Evolutionary conservation across 2,888 invertebrate species (phyloP), one percentile per base, ranked within the genome.

Genomic region (Pteria penguin): DNA sequence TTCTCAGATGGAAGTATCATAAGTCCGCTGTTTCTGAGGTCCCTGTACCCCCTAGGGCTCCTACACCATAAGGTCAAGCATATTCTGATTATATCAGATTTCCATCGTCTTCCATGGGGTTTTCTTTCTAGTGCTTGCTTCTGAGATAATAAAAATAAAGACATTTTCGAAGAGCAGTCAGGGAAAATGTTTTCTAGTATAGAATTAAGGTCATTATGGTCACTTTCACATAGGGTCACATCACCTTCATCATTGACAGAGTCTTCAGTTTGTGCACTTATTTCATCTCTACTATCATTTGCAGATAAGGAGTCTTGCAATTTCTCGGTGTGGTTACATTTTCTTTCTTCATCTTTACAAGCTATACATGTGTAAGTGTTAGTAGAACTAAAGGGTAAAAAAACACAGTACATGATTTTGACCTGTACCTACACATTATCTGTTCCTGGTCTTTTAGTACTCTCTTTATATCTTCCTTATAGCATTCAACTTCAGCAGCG

Each of bases 41-140:
- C n/a, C n/a, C n/a, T n/a, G n/a, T n/a, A n/a, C n/a, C n/a, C n/a
- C n/a, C n/a, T n/a, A n/a, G n/a, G n/a, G n/a, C n/a, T n/a, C n/a
- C n/a, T n/a, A n/a, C n/a, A n/a, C n/a, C n/a, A n/a, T n/a, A n/a
- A n/a, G n/a, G n/a, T n/a, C n/a, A n/a, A n/a, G n/a, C n/a, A 27
- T 57, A 11, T 26, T 57, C 78, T 11, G 4, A 79, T 63, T 26
- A 77, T 78, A 32, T 77, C 75, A 22, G 55, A 66, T 45, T 77
- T 68, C 76, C 75, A 78, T 54, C 78, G 55, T 8, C 80, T 36
- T 8, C n/a, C n/a, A n/a, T n/a, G n/a, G n/a, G n/a, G n/a, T n/a
- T n/a, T n/a, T n/a, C n/a, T n/a, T n/a, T n/a, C n/a, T n/a, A n/a
- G n/a, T n/a, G n/a, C n/a, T n/a, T n/a, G n/a, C n/a, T n/a, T n/a